Base-by-base conservation (phyloP, 1,140 invertebrate species). In the Periplaneta americana region DNA sequence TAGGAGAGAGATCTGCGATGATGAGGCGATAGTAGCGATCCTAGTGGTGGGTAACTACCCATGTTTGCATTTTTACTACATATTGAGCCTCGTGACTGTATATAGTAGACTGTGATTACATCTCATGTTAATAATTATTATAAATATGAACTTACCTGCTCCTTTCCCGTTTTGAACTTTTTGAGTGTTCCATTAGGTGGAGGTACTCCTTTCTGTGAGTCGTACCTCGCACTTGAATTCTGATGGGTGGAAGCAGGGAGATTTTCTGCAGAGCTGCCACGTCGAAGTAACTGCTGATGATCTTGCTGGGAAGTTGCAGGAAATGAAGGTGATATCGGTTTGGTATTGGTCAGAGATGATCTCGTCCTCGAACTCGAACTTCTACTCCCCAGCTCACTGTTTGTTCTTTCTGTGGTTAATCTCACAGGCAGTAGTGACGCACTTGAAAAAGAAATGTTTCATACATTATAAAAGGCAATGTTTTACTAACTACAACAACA, bases 111-210 rank as follows among this genome's bases (percentile, higher is more conserved):
- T n/a, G n/a, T n/a, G n/a, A n/a, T n/a, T n/a, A n/a, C n/a, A n/a
- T n/a, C n/a, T n/a, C n/a, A n/a, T n/a, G n/a, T n/a, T n/a, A n/a
- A n/a, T n/a, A n/a, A n/a, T n/a, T n/a, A n/a, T n/a, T n/a, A n/a
- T n/a, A 76, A 34, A 18, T 22, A 15, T 18, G 13, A 57, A 79
- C 80, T 81, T 31, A 83, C 82, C 36, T 89, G 87, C 84, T 90
- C 88, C 32, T 87, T 88, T 81, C 88, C 88, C 79, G 88, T 89
- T 83, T 90, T 90, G 37, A 90, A 84, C 85, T 89, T 89, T 80
- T 90, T 90, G 22, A 89, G 85, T 0, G 22, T 66, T 66, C 48
- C 48, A 66, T 66, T 66, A n/a, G 48, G 48, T 28, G 48, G 22
- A 66, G 48, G 22, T 66, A n/a, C 22, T 28, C 48, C 48, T n/a